Percentiles rank a stretch among this genome's conserved stretches.
phyloP scores from a whole-genome alignment of 2,797 vertebrate species.

The Neoniphon sammara region DNA sequence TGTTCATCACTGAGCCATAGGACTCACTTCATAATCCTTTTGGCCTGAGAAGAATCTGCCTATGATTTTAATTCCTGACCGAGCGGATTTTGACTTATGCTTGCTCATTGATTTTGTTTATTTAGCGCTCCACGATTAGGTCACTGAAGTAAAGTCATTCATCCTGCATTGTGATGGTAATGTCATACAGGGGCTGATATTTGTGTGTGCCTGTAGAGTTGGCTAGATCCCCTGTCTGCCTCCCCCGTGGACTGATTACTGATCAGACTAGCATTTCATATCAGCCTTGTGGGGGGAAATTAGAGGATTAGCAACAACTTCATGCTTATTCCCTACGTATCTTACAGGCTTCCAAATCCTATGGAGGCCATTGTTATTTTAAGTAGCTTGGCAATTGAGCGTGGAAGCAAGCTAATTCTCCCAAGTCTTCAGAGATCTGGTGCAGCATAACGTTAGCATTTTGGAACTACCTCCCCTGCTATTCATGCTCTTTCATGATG shows the following conservation, averaged over 20 bases:
- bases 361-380: slow-evolving; percentile 80
- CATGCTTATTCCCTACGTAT: slow-evolving; percentile 74
- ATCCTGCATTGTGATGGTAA: slow-evolving; percentile 60
- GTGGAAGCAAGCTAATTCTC: slow-evolving; percentile 69
- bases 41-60: slow-evolving; percentile 27
- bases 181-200: slow-evolving; percentile 55
- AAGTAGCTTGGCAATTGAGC: slow-evolving; percentile 79
- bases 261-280: slow-evolving; percentile 77
- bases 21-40: slow-evolving; percentile 39
- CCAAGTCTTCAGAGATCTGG: slow-evolving; percentile 65
- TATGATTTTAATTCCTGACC: slow-evolving; percentile 39
- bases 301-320: slow-evolving; percentile 83
- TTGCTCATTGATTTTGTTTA: slow-evolving; percentile 50
- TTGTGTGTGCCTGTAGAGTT: slow-evolving; percentile 45
- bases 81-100: slow-evolving; percentile 5
- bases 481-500: slow-evolving; percentile 67
- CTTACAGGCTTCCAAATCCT: slow-evolving; percentile 77
- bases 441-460: slow-evolving; percentile 52
- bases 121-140: slow-evolving; percentile 51
- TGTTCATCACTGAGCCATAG: slow-evolving; percentile 33
- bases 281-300: slow-evolving; percentile 79
- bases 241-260: slow-evolving; percentile 77
- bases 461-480: slow-evolving; percentile 63
- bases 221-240: slow-evolving; percentile 73
- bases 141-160: slow-evolving; percentile 52